Base-by-base conservation (phyloP, 1,140 invertebrate genomes). In the Lordiphosa collinella region DNA sequence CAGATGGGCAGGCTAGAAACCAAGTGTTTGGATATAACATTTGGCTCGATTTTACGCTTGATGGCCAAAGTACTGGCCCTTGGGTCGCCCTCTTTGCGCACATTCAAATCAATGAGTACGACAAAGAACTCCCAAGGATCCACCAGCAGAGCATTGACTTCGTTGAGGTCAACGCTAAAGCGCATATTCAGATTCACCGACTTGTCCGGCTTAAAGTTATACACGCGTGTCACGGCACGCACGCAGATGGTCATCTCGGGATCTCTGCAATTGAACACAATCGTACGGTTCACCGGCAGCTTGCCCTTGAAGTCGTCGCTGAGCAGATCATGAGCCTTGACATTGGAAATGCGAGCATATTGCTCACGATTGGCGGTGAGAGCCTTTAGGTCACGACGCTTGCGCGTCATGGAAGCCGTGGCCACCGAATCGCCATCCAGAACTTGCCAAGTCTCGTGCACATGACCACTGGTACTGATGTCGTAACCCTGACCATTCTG, bases 121-220 rank as follows among this genome's bases (percentile, higher is more conserved):
- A 84, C 86, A 63, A 89, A 89, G 52, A 73, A 88, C 40, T 89
- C 88, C 78, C 78, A 87, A 4, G 85, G 80, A 60, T 89, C 88
- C 25, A 85, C 69, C 0, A 89, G 47, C 9, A 89, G 68, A 12
- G 87, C 69, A 35, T 87, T 89, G 5, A 89, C 69, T 40, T 88
- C 79, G 5, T 82, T 70, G 18, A 89, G 51, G 48, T 89, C 82
- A n/a, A 89, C 66, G 10, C 40, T 57, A 38, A 70, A 89, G 44
- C 74, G 76, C 59, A 89, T 66, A 6, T 70, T 82, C 10, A 88
- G 37, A 12, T 73, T 79, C 1, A 88, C 56, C 5, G 84, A 72
- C 13, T 73, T 82, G 43, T 87, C 80, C 0, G 82, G 67, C 51
- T 59, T 72, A 18, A 88, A 88, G 44, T 88, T 84, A 7, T 82